Conservation (phyloP, 2,113 vertebrate species). For the Ovis canadensis region DNA sequence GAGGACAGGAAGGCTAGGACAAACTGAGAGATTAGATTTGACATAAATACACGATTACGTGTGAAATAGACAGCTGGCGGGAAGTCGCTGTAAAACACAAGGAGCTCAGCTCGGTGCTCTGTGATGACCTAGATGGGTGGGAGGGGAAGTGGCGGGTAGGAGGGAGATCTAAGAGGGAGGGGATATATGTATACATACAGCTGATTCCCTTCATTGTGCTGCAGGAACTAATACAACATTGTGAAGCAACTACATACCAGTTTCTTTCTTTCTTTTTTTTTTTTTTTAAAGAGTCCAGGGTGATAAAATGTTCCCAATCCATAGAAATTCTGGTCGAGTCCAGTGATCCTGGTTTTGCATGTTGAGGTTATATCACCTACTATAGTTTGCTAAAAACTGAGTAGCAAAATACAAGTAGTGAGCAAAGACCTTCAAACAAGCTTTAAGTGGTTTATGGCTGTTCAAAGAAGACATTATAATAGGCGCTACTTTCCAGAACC, state of each 20-base stretch:
- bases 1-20: neutral
- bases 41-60: neutral
- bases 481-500: neutral
- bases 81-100: neutral
- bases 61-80: neutral
- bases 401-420: neutral
- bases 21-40: neutral
- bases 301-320: neutral
- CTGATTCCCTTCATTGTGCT: neutral
- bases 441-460: neutral
- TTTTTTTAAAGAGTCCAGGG: neutral
- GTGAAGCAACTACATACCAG: neutral
- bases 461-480: neutral
- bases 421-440: neutral
- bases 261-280: neutral
- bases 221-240: neutral
- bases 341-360: rapidly evolving
- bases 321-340: neutral
- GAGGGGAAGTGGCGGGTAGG: neutral
- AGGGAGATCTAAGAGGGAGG: neutral
- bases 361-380: neutral
- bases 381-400: neutral
- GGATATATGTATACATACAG: neutral
- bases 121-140: neutral
- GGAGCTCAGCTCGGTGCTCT: neutral